Percentiles rank a stretch among this genome's conserved stretches.
Conservation (phyloP, 2,888 invertebrate species). For the Macrosoma leucophasiata region DNA sequence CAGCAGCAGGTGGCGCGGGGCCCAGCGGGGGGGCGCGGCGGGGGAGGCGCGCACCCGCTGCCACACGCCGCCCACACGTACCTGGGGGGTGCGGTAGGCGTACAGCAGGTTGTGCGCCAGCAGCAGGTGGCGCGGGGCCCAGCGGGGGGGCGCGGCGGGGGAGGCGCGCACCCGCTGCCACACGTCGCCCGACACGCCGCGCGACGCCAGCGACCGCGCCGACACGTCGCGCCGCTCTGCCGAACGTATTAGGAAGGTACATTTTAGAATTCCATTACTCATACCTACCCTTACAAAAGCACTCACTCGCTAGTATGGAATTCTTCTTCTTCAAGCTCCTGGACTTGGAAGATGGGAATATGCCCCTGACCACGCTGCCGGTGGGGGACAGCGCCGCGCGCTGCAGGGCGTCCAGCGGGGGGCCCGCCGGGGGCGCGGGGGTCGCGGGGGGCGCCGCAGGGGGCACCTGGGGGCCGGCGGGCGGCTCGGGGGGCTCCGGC, state of each 20-base stretch:
- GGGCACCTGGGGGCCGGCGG: slow-evolving; percentile 13
- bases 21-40: slow-evolving; percentile 20
- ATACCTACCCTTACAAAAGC: neutral
- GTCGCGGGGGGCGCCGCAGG: slow-evolving; percentile 9
- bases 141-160: slow-evolving; percentile 18
- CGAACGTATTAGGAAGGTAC: neutral
- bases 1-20: slow-evolving; percentile 41
- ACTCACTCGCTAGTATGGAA: slow-evolving; percentile 83
- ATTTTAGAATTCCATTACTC: too few relatives aligned
- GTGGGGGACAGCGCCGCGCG: slow-evolving; percentile 49
- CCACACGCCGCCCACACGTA: slow-evolving; percentile 39
- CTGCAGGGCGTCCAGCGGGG: slow-evolving; percentile 16
- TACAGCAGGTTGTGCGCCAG: too few relatives aligned
- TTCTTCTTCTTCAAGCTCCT: slow-evolving; percentile 83
- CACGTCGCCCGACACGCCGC: slow-evolving; percentile 43
- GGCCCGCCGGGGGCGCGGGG: slow-evolving; percentile 23
- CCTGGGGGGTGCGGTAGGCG: too few relatives aligned
- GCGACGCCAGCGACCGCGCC: slow-evolving; percentile 39
- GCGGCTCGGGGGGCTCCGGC: slow-evolving; percentile 21
- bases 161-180: slow-evolving; percentile 41
- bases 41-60: slow-evolving; percentile 38
- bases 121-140: too few relatives aligned
- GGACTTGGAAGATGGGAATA: slow-evolving; percentile 75
- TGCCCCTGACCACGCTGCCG: slow-evolving; percentile 67
- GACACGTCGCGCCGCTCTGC: slow-evolving; percentile 45